Percentiles rank a stretch among this genome's conserved stretches.
phyloP scores from a whole-genome alignment of 2,888 invertebrate genomes.

The Cryptocephalus moraei region DNA sequence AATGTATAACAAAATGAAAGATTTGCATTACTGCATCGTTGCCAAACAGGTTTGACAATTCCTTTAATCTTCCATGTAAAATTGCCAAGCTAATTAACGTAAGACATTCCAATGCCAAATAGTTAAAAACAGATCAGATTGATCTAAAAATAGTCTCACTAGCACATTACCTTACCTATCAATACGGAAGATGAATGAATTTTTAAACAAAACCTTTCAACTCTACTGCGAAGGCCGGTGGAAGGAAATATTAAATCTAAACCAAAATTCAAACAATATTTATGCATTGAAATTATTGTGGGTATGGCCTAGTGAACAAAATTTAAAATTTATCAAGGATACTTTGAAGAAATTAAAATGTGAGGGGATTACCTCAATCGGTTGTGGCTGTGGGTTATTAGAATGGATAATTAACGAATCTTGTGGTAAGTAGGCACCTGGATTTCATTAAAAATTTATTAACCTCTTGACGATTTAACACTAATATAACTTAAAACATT shows the following conservation, averaged over 20 bases:
- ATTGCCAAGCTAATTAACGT: no score
- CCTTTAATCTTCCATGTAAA: no score
- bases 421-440: slow-evolving; percentile 42
- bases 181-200: slow-evolving; percentile 7
- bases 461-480: slow-evolving; percentile 1
- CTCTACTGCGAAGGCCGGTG: slow-evolving; percentile 38
- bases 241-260: slow-evolving; percentile 38
- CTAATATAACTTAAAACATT: not conserved
- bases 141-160: no score
- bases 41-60: no score
- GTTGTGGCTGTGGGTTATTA: slow-evolving; percentile 72
- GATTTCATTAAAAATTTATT: not conserved
- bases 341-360: slow-evolving; percentile 39
- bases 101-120: no score
- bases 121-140: no score
- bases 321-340: slow-evolving; percentile 48
- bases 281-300: slow-evolving; percentile 46
- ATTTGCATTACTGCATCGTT: no score
- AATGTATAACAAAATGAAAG: no score
- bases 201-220: slow-evolving; percentile 35
- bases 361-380: slow-evolving; percentile 53
- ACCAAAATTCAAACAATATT: slow-evolving; percentile 41
- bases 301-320: slow-evolving; percentile 61
- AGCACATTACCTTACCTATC: no score
- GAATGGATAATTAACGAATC: slow-evolving; percentile 66